These are phyloP conservation scores for Noctua pronuba DNA, from an alignment of 2,888 invertebrate genomes.

Conservation along the genomic window DNA sequence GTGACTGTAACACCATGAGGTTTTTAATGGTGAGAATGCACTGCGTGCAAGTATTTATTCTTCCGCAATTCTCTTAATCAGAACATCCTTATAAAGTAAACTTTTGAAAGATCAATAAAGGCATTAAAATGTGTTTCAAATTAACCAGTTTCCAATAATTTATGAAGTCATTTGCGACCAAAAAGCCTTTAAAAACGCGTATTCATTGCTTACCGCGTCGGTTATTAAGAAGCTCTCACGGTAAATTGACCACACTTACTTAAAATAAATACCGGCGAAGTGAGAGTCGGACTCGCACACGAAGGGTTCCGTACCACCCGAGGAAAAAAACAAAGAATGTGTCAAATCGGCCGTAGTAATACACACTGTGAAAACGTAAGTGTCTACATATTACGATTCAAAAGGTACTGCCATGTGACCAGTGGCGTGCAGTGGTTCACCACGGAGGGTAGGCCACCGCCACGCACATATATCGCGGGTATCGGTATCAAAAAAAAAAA, in stretches of 20 bases:
- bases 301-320: neutral
- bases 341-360: neutral
- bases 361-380: neutral
- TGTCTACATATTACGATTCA: neutral
- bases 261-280: neutral
- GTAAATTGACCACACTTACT: conserved; percentile 19
- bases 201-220: conserved; percentile 19
- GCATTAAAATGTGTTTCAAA: conserved; percentile 30
- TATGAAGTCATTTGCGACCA: conserved; percentile 35
- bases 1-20: neutral
- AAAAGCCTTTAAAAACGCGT: conserved; percentile 35
- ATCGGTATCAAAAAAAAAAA: no score
- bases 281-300: neutral
- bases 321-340: neutral
- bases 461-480: no score
- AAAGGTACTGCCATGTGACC: neutral
- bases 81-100: conserved; percentile 5
- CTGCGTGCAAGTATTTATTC: neutral
- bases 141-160: conserved; percentile 30
- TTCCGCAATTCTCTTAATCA: neutral
- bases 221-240: conserved; percentile 44
- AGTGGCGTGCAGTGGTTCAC: no score
- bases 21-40: neutral
- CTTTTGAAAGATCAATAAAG: conserved; percentile 28
- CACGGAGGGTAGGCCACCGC: no score